Evolutionary conservation across 64 coral and sea anemone species (phyloP), one percentile per base, ranked within the genome.

Genomic region (Stylophora pistillata): DNA sequence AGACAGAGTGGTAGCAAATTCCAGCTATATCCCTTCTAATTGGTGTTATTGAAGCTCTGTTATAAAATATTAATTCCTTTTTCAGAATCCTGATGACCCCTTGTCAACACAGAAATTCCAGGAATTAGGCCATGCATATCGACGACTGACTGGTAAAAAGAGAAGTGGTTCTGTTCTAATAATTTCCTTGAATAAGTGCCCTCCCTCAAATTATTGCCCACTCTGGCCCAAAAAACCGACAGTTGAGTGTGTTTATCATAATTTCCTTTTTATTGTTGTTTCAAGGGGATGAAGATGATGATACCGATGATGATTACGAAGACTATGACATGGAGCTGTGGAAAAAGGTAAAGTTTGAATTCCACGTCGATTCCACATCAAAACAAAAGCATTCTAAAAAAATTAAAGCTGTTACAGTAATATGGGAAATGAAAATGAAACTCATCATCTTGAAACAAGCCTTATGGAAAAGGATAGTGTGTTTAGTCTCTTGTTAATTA

Each of bases 21-120:
- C 37, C 7, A 47, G 37, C 37, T 47, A 7, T 47, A 3, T 47
- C 37, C 37, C 58, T 7, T 10, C 26, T 68, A 1, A 68, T 26
- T 5, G 17, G 64, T 68, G 64, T 0, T 5, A 1, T 21, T 28
- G 5, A 9, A 68, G n/a, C 23, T 27, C 26, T 28, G 1, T 11
- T n/a, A 12, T 68, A 68, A 10, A 21, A 21, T 26, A 12, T 25
- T 11, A 12, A 1, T 68, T 26, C 25, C 2, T 68, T n/a, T 10
- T 6, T 26, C 23, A 79, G 77, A 79, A 79, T 59, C 77, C 77
- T 59, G 77, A 79, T 79, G 77, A 79, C 56, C 77, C 77, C 4
- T 60, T 60, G 23, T 79, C 77, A 58, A 79, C 77, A 59, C 77
- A 79, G 31, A 79, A 79, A 28, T 79, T 79, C 53, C 77, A 79